Percentiles rank a stretch among this genome's conserved stretches.
phyloP scores from a whole-genome alignment of 2,797 vertebrate genomes.

The Telmatherina bonti region DNA sequence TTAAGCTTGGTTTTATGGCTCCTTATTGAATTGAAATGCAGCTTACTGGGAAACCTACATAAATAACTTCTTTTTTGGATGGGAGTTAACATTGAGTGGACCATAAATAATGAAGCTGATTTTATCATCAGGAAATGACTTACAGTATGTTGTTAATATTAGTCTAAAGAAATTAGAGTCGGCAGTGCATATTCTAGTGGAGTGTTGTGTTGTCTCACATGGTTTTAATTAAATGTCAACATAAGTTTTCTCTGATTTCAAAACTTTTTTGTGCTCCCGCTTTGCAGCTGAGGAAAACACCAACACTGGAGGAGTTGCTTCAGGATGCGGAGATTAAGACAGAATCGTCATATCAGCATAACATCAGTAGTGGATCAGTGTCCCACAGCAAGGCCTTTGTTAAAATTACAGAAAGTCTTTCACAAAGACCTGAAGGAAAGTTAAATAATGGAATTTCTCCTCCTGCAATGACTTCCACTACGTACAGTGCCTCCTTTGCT shows the following conservation, averaged over 20 bases:
- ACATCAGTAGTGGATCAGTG: constrained; percentile 5
- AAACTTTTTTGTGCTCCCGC: background rate
- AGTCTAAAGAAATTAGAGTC: background rate
- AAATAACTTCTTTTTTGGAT: too few species aligned
- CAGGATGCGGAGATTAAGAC: constrained; percentile 51
- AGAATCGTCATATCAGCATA: constrained; percentile 17
- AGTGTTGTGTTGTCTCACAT: background rate
- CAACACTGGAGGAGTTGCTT: constrained; percentile 78
- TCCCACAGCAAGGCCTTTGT: constrained; percentile 10
- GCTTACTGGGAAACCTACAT: background rate
- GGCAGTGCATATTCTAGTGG: background rate
- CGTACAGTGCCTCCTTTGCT: constrained; percentile 50
- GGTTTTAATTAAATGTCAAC: background rate
- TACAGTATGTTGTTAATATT: background rate
- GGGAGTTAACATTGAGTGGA: background rate
- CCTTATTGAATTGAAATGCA: background rate
- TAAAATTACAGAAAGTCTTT: constrained; percentile 34
- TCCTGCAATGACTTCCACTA: constrained; percentile 58
- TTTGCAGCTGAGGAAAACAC: constrained; percentile 73
- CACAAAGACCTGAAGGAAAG: constrained; percentile 13
- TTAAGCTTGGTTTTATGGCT: too few species aligned
- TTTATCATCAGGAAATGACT: background rate
- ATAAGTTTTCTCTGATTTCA: background rate
- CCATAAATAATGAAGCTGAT: background rate
- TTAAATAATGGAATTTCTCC: constrained; percentile 15